phyloP scores from a whole-genome alignment of 1,140 invertebrate genomes.

The Trachymyrmex cornetzi region DNA sequence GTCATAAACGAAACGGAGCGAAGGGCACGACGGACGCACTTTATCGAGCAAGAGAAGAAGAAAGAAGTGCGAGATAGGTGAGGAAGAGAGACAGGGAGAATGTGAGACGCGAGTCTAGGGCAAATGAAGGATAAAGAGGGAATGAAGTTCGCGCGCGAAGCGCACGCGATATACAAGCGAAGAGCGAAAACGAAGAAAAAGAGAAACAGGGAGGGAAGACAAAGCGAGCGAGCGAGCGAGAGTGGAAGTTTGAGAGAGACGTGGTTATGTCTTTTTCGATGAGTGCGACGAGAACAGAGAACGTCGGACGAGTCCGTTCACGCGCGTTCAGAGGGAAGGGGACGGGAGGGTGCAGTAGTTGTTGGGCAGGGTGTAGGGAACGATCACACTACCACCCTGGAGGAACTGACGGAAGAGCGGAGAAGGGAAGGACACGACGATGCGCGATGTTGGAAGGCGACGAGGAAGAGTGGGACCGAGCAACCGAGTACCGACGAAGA shows the following conservation, averaged over 20 bases:
- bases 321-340: constrained; percentile 30
- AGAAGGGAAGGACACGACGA: constrained; percentile 46
- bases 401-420: constrained; percentile 46
- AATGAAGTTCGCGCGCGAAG: constrained; percentile 28
- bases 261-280: constrained; percentile 23
- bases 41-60: not conserved
- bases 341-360: not conserved
- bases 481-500: constrained; percentile 53
- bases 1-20: constrained; percentile 67
- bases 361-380: constrained; percentile 64
- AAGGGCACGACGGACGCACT: constrained; percentile 53
- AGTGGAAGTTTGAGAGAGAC: constrained; percentile 43
- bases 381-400: constrained; percentile 53
- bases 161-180: constrained; percentile 60
- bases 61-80: not conserved
- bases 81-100: constrained; percentile 37
- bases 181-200: constrained; percentile 59
- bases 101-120: not conserved
- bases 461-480: constrained; percentile 36
- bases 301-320: constrained; percentile 53
- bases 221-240: constrained; percentile 29
- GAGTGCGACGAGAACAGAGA: constrained; percentile 54
- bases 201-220: constrained; percentile 37
- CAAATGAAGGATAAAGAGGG: constrained; percentile 38
- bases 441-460: constrained; percentile 61